Evolutionary conservation across 2,888 invertebrate genomes (phyloP), one percentile per base, ranked within the genome.

Genomic region (Griposia aprilina): DNA sequence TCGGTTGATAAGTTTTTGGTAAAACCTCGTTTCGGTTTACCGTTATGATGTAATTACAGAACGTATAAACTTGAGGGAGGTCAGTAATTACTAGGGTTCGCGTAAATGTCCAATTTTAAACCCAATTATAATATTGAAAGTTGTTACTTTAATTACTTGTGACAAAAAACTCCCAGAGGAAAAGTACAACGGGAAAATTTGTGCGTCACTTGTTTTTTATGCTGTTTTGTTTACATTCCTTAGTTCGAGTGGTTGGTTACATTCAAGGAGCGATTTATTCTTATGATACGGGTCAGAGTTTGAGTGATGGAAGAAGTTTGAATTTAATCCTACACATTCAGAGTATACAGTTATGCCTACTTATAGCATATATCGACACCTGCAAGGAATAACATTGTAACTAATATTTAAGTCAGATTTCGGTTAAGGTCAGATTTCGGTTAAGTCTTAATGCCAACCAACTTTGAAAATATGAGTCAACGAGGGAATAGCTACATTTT

Each of bases 71-170:
- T 50, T 66, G 11, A 63, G 52, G 41, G 13, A 41, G 36, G 67
- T 41, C 63, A 70, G n/a, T 74, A 73, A 73, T 30, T 57, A 48
- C 23, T 55, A 26, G 3, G 20, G 41, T 50, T 68, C 17, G 7
- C 26, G 52, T 23, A 26, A 80, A 79, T 67, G 26, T 52, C 15
- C 26, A 17, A 48, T 67, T 69, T 80, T 48, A 65, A 60, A 65
- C 41, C 20, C 45, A 69, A 81, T 77, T 83, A 74, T 17, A 50
- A 52, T 76, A 72, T 69, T 72, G 60, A 60, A 72, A 55, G 76
- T 68, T 36, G 30, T 65, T 70, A 45, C 15, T 41, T 45, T 71
- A 83, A 65, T 63, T 67, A 48, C n/a, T 67, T 41, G 57, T 74
- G 36, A 67, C 52, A 17, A 50, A 71, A n/a, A 17, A 50, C 69